Evolutionary conservation across 2,888 invertebrate species (phyloP), one percentile per base, ranked within the genome.

Genomic region (Ommatoiulus sabulosus): DNA sequence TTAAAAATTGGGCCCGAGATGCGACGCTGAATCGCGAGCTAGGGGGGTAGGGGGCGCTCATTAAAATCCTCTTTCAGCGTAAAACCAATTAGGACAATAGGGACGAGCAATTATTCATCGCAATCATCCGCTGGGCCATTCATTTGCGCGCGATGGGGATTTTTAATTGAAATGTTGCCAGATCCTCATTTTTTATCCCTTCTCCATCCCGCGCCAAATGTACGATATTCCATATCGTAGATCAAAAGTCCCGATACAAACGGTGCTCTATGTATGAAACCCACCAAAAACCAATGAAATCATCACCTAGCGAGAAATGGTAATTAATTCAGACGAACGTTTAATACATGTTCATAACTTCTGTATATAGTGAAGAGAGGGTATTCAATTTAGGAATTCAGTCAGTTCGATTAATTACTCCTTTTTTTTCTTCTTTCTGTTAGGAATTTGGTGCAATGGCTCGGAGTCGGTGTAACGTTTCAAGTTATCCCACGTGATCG

Each of bases 141-240:
- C 80, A 80, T 80, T 80, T 35, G 35, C 35, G 15, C 4, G 24
- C 80, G 80, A 80, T 24, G 12, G 5, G 80, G 80, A 43, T 35
- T 80, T 80, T 80, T 80, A 80, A 80, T 80, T 80, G 35, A 80
- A 80, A 80, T 80, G 80, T 80, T 35, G 80, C 80, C 80, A 80
- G 80, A 80, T 80, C 80, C 80, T 35, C 12, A 24, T 80, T 80
- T 80, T 80, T 80, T 80, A 5, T 4, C 72, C 35, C 63, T 63
- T 80, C 15, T 24, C 80, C 80, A 35, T 5, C 15, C 35, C 12
- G 15, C 12, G 35, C 35, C 35, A 12, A 35, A 35, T 10, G 35
- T 24, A 15, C 80, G 80, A 72, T 72, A 72, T 72, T n/a, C 24
- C 57, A 8, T n/a, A 17, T 2, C 63, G 24, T 10, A 72, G 72